A percentile compares a stretch with the other conserved stretches of the same genome.
Conservation (phyloP, 2,797 vertebrate genomes). For the Hypotaenidia philippensis region DNA sequence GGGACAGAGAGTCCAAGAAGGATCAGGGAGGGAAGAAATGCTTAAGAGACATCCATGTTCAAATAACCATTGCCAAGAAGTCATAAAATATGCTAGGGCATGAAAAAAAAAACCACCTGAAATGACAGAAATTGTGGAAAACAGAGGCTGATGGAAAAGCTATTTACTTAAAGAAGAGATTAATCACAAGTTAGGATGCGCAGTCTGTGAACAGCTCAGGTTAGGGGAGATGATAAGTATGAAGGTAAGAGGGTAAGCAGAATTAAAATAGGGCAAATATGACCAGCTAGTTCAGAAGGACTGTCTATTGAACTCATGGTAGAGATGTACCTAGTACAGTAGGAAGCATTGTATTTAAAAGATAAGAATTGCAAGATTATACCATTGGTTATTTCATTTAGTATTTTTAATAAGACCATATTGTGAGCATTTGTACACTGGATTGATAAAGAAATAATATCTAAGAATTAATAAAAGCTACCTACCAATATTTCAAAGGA, state of each 20-base stretch:
- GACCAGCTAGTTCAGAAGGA: not conserved
- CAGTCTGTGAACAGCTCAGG: not conserved
- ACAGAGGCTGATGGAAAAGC: not conserved
- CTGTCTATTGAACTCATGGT: not conserved
- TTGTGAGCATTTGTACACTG: not conserved
- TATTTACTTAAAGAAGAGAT: slow-evolving; percentile 9
- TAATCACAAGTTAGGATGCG: slow-evolving; percentile 6
- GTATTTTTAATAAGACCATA: not conserved
- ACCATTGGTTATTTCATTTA: not conserved
- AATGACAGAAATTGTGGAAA: not conserved
- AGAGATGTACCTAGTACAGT: not conserved
- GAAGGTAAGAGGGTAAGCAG: not conserved
- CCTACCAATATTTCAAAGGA: not conserved
- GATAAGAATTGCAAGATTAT: not conserved
- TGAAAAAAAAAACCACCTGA: not conserved
- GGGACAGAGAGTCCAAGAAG: not conserved
- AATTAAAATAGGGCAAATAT: not conserved
- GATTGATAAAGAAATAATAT: not conserved
- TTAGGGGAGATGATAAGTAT: not conserved
- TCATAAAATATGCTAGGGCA: slow-evolving; percentile 31
- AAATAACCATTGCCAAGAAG: slow-evolving; percentile 25
- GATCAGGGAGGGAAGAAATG: not conserved
- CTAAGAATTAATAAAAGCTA: not conserved
- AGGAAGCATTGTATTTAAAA: not conserved
- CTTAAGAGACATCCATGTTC: not conserved